phyloP scores from a whole-genome alignment of 2,797 vertebrate species.

The Notamacropus eugenii region DNA sequence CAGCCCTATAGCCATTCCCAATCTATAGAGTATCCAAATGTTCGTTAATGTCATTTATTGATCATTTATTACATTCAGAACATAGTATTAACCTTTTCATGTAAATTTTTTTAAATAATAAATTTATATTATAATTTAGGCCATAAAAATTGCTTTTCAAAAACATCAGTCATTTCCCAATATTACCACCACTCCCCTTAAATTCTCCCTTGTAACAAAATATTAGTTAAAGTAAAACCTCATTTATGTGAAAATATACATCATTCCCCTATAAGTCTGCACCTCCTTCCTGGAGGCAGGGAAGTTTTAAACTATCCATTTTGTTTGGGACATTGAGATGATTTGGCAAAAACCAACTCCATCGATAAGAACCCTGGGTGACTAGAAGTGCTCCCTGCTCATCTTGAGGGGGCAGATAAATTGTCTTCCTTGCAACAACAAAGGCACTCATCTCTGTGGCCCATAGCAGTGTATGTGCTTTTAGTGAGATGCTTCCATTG shows the following conservation, averaged over 20 bases:
- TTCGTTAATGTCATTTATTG: slow-evolving; percentile 23
- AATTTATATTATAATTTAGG: neutral
- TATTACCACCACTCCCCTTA: neutral
- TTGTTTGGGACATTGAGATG: neutral
- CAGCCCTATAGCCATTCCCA: neutral
- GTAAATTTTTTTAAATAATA: neutral
- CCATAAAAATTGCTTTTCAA: neutral
- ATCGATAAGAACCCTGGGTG: neutral
- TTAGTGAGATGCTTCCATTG: neutral
- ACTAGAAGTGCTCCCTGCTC: neutral
- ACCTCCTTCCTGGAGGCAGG: neutral
- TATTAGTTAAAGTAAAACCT: neutral
- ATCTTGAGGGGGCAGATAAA: neutral
- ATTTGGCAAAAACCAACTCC: neutral
- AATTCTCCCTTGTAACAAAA: neutral
- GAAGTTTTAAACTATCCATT: neutral
- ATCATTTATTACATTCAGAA: neutral
- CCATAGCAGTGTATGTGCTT: neutral
- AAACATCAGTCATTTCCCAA: neutral
- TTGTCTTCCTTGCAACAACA: slow-evolving; percentile 28
- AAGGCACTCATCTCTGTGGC: slow-evolving; percentile 1
- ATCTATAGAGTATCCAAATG: slow-evolving; percentile 5
- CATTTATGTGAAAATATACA: neutral
- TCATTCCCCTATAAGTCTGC: neutral
- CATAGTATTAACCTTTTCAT: neutral